Percentiles rank a stretch among this genome's conserved stretches.
Evolutionary conservation across 2,113 vertebrate genomes (phyloP).

Genomic region (Pithys albifrons): DNA sequence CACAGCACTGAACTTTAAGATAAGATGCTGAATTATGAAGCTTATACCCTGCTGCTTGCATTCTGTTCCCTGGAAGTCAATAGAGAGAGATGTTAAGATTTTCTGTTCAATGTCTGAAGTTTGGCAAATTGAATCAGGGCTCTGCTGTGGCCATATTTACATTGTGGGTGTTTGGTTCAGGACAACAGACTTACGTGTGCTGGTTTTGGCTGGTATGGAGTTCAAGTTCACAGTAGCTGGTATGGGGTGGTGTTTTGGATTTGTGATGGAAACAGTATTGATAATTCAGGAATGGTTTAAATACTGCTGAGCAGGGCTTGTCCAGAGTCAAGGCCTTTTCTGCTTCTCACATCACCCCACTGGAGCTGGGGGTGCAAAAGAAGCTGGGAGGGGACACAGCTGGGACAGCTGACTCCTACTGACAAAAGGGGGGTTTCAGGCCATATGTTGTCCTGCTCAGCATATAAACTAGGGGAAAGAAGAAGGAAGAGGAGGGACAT

Average conservation of each 20-base stretch:
- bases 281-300: neutral
- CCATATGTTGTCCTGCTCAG: neutral
- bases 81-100: neutral
- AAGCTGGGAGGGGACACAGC: neutral
- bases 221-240: neutral
- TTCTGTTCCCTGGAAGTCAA: neutral
- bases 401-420: neutral
- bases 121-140: neutral
- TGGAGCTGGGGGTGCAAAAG: neutral
- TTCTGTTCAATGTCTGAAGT: neutral
- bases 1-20: neutral
- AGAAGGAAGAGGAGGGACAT: neutral
- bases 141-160: neutral
- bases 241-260: neutral
- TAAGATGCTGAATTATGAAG: neutral
- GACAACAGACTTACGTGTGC: fast-evolving
- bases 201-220: neutral
- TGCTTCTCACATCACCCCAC: neutral
- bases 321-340: neutral
- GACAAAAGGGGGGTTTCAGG: neutral
- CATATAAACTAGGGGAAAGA: neutral
- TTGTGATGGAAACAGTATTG: neutral
- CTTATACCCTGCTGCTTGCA: neutral
- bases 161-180: neutral
- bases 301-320: neutral